Percentiles rank a stretch among this genome's conserved stretches.
Conservation (phyloP, 2,797 vertebrate species). For the Orientallactaga sibirica region DNA sequence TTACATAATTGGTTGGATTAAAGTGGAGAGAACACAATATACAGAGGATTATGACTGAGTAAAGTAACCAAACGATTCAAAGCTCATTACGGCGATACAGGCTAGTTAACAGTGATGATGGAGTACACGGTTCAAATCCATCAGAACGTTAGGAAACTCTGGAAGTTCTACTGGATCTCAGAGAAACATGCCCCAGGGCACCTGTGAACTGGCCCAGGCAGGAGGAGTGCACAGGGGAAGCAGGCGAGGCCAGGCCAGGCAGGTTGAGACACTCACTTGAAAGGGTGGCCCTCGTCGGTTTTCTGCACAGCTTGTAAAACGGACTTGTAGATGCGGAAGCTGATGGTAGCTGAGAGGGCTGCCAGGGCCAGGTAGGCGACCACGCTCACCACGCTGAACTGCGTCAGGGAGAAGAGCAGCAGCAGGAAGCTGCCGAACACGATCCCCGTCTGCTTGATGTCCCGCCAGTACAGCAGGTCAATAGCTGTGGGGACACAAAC, state of each 20-base stretch:
- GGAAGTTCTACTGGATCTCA: not conserved
- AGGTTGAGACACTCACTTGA: slow-evolving; percentile 93
- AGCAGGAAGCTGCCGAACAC: slow-evolving; percentile 96
- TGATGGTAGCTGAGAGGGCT: slow-evolving; percentile 97
- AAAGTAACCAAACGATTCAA: not conserved
- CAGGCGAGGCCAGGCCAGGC: not conserved
- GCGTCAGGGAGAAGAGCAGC: slow-evolving; percentile 98
- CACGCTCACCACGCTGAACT: slow-evolving; percentile 99
- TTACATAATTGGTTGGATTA: not conserved
- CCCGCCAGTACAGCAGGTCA: slow-evolving; percentile 98
- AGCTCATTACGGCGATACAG: not conserved
- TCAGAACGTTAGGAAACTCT: not conserved
- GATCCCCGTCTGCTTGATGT: slow-evolving; percentile 97
- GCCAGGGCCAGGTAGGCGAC: slow-evolving; percentile 98
- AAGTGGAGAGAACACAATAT: not conserved
- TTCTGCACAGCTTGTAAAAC: slow-evolving; percentile 99
- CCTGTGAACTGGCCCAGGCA: not conserved
- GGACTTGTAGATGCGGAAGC: slow-evolving; percentile 99
- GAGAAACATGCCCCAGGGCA: not conserved
- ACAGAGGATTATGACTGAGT: not conserved
- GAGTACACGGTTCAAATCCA: not conserved
- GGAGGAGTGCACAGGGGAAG: rapidly evolving
- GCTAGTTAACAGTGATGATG: not conserved
- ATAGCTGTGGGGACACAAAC: slow-evolving; percentile 89
- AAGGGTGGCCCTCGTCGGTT: slow-evolving; percentile 98